Percentiles rank a stretch among this genome's conserved stretches.
Conservation (phyloP, 2,888 invertebrate species). For the Pediacus dermestoides region DNA sequence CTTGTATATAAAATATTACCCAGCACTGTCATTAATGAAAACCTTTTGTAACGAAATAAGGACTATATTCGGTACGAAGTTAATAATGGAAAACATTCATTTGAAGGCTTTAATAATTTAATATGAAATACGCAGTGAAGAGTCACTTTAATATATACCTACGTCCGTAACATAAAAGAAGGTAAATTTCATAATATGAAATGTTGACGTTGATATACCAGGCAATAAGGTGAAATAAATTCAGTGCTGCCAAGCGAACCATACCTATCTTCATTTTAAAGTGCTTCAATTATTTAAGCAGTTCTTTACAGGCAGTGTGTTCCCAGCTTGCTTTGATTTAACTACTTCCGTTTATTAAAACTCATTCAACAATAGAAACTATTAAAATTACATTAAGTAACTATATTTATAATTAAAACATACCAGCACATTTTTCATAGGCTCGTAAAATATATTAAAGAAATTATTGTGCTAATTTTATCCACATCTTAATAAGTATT, state of each 20-base stretch:
- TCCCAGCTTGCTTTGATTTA: constrained; percentile 22
- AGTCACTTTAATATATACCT: constrained; percentile 30
- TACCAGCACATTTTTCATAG: too few relatives aligned
- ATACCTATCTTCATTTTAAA: neutral
- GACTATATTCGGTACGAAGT: constrained; percentile 26
- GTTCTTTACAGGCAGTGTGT: too few relatives aligned
- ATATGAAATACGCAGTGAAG: constrained; percentile 31
- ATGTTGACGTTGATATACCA: constrained; percentile 33
- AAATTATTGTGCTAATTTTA: too few relatives aligned
- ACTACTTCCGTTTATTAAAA: constrained; percentile 24
- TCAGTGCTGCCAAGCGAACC: constrained; percentile 31
- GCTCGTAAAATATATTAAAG: too few relatives aligned
- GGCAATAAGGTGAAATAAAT: constrained; percentile 32
- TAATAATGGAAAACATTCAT: constrained; percentile 29
- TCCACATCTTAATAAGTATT: too few relatives aligned
- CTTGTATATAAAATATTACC: too few relatives aligned
- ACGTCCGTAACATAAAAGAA: constrained; percentile 26
- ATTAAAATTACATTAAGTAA: neutral
- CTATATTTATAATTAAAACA: too few relatives aligned
- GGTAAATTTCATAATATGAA: constrained; percentile 34
- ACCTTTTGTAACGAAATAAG: too few relatives aligned
- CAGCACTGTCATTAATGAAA: too few relatives aligned
- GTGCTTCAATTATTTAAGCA: neutral
- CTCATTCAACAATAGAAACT: constrained; percentile 4
- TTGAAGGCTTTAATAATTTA: constrained; percentile 30